These are phyloP conservation scores for Chauna torquata DNA, from an alignment of 2,113 vertebrate genomes.

Conservation along the genomic window DNA sequence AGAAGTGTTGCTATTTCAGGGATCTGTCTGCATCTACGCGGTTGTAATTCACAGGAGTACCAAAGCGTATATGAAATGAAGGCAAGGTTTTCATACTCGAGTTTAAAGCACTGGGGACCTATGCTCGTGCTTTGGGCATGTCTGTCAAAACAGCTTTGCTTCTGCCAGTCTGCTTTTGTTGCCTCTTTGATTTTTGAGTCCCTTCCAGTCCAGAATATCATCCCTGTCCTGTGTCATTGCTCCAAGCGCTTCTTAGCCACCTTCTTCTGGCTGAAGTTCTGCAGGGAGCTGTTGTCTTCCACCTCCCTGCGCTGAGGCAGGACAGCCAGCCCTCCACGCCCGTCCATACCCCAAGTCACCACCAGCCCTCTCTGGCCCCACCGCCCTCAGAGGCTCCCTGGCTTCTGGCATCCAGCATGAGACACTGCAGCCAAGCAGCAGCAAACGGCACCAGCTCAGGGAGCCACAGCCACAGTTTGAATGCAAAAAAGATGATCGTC, in stretches of 20 bases:
- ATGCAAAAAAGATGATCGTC: too few relatives aligned
- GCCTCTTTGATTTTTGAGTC: not conserved
- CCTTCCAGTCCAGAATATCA: not conserved
- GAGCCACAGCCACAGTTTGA: too few relatives aligned
- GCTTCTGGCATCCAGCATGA: too few relatives aligned
- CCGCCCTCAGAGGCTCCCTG: too few relatives aligned
- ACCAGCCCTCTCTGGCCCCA: too few relatives aligned
- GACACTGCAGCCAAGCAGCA: too few relatives aligned
- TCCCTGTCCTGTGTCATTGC: not conserved
- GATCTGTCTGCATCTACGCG: not conserved
- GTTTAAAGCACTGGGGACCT: not conserved
- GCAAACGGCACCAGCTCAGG: too few relatives aligned
- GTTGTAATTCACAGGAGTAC: not conserved
- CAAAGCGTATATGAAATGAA: accelerated
- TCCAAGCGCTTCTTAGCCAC: not conserved
- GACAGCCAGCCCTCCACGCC: not conserved
- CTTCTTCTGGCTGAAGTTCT: not conserved
- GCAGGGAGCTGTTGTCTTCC: not conserved
- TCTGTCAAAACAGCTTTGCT: not conserved
- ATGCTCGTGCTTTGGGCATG: not conserved
- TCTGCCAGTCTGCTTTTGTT: not conserved
- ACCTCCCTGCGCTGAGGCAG: not conserved
- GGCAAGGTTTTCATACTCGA: not conserved
- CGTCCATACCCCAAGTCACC: too few relatives aligned
- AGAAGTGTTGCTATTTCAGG: not conserved